phyloP scores from a whole-genome alignment of 2,113 vertebrate genomes.

The Pelodiscus sinensis region DNA sequence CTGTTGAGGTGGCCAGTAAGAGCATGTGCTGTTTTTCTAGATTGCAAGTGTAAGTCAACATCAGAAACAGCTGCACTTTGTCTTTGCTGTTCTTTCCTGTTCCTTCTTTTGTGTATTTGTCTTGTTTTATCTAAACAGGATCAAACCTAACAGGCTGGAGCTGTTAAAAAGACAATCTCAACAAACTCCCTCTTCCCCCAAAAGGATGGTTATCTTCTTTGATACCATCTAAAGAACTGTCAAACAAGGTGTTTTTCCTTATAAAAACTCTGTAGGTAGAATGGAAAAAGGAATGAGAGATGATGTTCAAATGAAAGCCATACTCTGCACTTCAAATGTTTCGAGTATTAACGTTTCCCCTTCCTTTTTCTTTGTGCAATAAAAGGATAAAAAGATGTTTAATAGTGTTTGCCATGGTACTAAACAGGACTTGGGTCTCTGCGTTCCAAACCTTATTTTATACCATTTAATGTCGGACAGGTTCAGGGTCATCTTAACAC shows the following conservation, averaged over 20 bases:
- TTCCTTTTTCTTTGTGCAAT: neutral
- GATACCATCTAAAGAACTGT: neutral
- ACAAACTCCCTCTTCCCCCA: neutral
- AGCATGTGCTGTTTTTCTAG: neutral
- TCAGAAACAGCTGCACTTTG: neutral
- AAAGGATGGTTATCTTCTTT: neutral
- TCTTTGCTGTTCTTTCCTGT: neutral
- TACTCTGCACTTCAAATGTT: neutral
- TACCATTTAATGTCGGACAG: neutral
- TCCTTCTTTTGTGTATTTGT: neutral
- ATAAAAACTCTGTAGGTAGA: neutral
- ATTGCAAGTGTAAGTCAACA: neutral
- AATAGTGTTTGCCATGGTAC: neutral
- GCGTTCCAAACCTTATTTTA: neutral
- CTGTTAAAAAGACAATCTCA: too few species aligned
- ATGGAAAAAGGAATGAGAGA: neutral
- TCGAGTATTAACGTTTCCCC: neutral
- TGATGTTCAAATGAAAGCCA: neutral
- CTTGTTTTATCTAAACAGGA: neutral
- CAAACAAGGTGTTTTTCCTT: neutral
- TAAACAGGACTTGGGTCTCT: neutral
- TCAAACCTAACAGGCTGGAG: too few species aligned
- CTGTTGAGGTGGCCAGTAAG: neutral
- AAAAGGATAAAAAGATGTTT: neutral
- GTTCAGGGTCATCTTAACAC: neutral